Base-by-base conservation (phyloP, 2,797 vertebrate species). In the Arremon aurantiirostris region DNA sequence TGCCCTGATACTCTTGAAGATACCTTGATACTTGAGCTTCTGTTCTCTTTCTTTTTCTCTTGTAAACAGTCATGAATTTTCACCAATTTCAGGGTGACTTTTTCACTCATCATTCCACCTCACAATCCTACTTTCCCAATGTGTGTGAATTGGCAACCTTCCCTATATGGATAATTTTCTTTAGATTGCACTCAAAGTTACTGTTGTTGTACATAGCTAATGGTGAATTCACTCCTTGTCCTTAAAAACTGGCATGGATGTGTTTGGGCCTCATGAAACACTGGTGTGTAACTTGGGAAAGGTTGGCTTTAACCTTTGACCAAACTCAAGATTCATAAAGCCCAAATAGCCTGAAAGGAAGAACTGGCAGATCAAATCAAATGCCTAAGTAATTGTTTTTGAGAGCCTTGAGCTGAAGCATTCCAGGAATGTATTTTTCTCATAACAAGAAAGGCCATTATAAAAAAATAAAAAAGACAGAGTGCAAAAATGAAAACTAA, bases 331-430 rank as follows among this genome's bases (percentile, higher is more conserved):
- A 70, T 77, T 90, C 59, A 68, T 88, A 91, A 90, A 87, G 26
- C 49, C 47, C 0, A 0, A 88, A 60, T 69, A 91, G 23, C 35
- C 63, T 76, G 82, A 72, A 94, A 93, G 72, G 76, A 92, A 81
- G 52, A 86, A 37, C 60, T 9, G 3, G 55, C 37, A 92, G 79
- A 94, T 93, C 82, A 94, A 90, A 93, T 94, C 60, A 94, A 94
- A 95, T 91, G 70, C 87, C 94, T 79, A 78, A 95, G 93, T 93
- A 95, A 97, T 96, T 96, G 91, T 82, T 95, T 95, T 75, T 94
- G 89, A 94, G 88, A 84, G 52, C 30, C 47, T 59, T 90, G 50
- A 93, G 92, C 77, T 86, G 80, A 95, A 95, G 53, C 72, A 89
- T 93, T 84, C 73, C 76, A 90, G 71, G 91, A 95, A 94, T 92